Evolutionary conservation across 1,140 invertebrate genomes (phyloP).

Genomic region (Apolygus lucorum): DNA sequence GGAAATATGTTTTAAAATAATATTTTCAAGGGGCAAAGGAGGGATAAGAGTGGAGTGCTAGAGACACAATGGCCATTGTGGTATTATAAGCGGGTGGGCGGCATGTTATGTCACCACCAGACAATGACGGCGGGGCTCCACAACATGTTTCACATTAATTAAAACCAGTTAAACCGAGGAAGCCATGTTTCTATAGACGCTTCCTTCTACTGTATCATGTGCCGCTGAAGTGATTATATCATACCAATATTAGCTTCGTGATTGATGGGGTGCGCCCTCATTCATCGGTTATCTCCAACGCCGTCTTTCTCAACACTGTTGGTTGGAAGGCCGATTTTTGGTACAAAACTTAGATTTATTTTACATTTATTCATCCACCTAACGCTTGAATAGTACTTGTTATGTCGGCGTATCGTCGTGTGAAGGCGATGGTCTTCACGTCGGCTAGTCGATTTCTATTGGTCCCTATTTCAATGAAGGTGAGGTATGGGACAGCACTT

Average conservation of each 20-base stretch:
- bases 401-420: no score
- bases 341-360: no score
- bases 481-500: no score
- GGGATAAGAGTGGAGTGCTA: background rate
- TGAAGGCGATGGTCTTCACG: no score
- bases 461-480: no score
- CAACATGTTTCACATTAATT: constrained; percentile 15
- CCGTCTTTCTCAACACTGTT: no score
- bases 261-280: background rate
- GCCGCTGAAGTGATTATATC: background rate
- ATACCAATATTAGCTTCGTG: background rate
- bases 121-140: background rate
- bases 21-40: background rate
- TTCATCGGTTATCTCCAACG: no score
- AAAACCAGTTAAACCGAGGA: background rate
- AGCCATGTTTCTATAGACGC: background rate
- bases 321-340: no score
- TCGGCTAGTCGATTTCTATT: no score
- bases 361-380: no score
- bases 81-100: constrained; percentile 2
- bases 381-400: no score
- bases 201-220: background rate
- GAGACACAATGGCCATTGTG: constrained; percentile 10
- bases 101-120: background rate
- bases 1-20: no score